Conservation (phyloP, 2,113 vertebrate species). For the Proteles cristata region DNA sequence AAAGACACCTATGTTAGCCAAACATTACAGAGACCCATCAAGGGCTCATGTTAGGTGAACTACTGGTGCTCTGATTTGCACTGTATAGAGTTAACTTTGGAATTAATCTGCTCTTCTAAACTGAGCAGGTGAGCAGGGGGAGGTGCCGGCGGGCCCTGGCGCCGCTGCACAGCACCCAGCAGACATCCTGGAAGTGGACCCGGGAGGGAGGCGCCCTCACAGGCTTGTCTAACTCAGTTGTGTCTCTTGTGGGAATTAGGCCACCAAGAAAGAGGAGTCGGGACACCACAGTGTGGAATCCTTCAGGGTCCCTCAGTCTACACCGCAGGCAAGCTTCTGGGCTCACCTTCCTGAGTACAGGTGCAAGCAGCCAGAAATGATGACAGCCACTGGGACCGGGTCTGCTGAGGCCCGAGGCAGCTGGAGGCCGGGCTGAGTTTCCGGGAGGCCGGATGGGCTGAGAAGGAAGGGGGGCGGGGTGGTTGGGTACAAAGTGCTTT, state of each 20-base stretch:
- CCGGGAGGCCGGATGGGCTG: neutral
- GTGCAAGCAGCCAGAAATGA: rapidly evolving
- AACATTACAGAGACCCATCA: neutral
- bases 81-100: neutral
- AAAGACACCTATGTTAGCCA: neutral
- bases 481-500: neutral
- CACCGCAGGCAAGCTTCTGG: neutral
- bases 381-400: rapidly evolving
- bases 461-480: neutral
- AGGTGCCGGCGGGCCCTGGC: neutral
- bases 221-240: neutral
- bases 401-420: neutral
- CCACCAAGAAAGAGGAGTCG: neutral
- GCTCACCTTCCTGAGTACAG: neutral
- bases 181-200: neutral
- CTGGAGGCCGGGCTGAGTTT: neutral
- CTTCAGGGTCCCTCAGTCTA: neutral
- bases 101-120: neutral
- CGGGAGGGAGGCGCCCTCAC: neutral
- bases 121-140: neutral
- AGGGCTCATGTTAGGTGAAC: neutral
- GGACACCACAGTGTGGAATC: neutral
- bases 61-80: neutral
- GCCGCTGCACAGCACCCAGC: neutral
- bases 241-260: neutral